Conservation (phyloP, 2,797 vertebrate genomes). For the Valencia hispanica region DNA sequence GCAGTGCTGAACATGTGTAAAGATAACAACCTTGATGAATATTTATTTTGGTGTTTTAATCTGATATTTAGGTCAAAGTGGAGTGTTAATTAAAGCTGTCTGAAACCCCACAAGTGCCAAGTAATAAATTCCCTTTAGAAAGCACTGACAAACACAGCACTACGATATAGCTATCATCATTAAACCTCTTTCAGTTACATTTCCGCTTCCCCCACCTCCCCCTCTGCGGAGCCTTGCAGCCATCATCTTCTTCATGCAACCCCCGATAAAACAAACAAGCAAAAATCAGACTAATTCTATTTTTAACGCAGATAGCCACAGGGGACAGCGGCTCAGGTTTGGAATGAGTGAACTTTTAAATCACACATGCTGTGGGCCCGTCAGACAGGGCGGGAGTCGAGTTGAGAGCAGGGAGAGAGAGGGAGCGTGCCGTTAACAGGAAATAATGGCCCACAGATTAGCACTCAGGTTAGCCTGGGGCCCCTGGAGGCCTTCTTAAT, state of each 20-base stretch:
- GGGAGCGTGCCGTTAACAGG: slow-evolving; percentile 77
- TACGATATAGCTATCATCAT: slow-evolving; percentile 47
- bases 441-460: slow-evolving; percentile 86
- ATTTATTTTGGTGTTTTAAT: slow-evolving; percentile 20
- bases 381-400: slow-evolving; percentile 54
- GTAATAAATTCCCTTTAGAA: slow-evolving; percentile 32
- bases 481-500: slow-evolving; percentile 84
- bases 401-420: slow-evolving; percentile 42
- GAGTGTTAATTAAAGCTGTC: slow-evolving; percentile 11
- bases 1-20: slow-evolving; percentile 8
- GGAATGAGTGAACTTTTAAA: slow-evolving; percentile 75
- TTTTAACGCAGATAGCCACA: slow-evolving; percentile 64
- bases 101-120: slow-evolving; percentile 9
- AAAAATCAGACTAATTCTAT: slow-evolving; percentile 61
- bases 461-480: slow-evolving; percentile 81
- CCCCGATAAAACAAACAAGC: slow-evolving; percentile 62
- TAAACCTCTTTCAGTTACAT: slow-evolving; percentile 41
- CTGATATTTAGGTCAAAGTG: slow-evolving; percentile 1
- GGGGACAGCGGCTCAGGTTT: slow-evolving; percentile 67
- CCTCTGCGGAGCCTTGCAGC: slow-evolving; percentile 48
- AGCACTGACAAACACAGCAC: slow-evolving; percentile 14
- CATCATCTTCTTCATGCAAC: slow-evolving; percentile 63
- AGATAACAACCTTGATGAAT: slow-evolving; percentile 9
- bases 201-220: slow-evolving; percentile 13
- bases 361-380: slow-evolving; percentile 72